These are phyloP conservation scores for Epinephelus awoara DNA, from an alignment of 2,797 vertebrate species.

Conservation along the genomic window DNA sequence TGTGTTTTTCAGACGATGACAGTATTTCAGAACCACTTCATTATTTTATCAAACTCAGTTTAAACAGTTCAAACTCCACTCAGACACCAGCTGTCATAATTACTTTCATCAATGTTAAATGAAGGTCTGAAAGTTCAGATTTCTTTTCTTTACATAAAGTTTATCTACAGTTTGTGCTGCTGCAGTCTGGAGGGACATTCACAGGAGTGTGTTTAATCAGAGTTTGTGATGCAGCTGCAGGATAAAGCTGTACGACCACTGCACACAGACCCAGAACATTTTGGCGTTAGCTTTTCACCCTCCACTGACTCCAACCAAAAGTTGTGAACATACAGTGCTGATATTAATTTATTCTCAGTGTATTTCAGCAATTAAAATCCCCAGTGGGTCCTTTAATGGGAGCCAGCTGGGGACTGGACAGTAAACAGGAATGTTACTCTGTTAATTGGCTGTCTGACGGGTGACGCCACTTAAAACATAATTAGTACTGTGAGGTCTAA, in stretches of 20 bases:
- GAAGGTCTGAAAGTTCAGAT: background rate
- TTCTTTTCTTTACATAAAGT: background rate
- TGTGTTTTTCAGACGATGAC: background rate
- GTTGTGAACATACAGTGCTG: constrained; percentile 47
- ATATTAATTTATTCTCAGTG: constrained; percentile 56
- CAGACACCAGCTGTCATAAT: too few species aligned
- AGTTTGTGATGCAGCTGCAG: constrained; percentile 16
- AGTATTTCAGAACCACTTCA: background rate
- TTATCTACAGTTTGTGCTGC: background rate
- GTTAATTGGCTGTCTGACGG: constrained; percentile 73
- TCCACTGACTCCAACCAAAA: constrained; percentile 54
- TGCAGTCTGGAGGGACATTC: background rate
- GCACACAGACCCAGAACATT: constrained; percentile 19
- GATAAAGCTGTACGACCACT: constrained; percentile 18
- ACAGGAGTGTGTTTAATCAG: background rate
- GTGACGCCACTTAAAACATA: constrained; percentile 57
- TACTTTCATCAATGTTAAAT: background rate
- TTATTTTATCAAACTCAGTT: background rate
- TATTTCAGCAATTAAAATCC: constrained; percentile 72
- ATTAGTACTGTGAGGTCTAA: constrained; percentile 49
- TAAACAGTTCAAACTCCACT: background rate
- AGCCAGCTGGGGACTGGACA: constrained; percentile 36
- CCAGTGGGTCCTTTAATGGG: constrained; percentile 47
- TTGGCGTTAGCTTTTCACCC: constrained; percentile 45
- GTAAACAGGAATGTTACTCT: constrained; percentile 54